These are phyloP conservation scores for Murina feae DNA, from an alignment of 2,113 vertebrate genomes.

Conservation along the genomic window DNA sequence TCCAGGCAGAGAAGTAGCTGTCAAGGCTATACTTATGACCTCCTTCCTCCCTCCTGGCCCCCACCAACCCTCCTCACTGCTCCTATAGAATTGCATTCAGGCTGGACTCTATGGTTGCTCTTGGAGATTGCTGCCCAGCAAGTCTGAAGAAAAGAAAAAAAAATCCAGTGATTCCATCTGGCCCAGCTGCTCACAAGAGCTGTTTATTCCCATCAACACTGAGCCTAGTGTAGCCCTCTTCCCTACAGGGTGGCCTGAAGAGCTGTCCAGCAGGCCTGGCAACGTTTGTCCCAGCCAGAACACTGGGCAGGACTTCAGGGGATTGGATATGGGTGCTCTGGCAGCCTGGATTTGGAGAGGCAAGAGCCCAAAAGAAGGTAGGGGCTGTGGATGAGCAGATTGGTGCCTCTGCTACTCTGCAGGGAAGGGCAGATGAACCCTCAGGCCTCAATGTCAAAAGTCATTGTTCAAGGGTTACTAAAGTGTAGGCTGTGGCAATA, in stretches of 20 bases:
- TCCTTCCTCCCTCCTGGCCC: slow-evolving; percentile 9
- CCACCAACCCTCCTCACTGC: neutral
- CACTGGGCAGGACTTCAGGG: slow-evolving; percentile 29
- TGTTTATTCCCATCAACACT: slow-evolving; percentile 70
- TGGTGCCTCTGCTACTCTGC: neutral
- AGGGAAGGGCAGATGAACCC: neutral
- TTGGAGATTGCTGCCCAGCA: slow-evolving; percentile 58
- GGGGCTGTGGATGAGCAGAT: neutral
- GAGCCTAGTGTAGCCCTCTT: slow-evolving; percentile 43
- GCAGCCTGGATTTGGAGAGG: neutral
- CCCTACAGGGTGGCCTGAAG: slow-evolving; percentile 43
- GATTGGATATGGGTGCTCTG: neutral
- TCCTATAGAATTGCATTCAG: neutral
- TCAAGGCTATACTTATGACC: slow-evolving; percentile 20
- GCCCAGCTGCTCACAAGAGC: slow-evolving; percentile 74
- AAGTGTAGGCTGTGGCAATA: neutral
- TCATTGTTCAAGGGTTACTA: neutral
- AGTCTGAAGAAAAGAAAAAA: slow-evolving; percentile 59
- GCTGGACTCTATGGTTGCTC: neutral
- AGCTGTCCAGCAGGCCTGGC: slow-evolving; percentile 42
- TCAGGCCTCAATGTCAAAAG: neutral
- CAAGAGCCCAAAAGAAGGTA: neutral
- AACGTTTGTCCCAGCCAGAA: slow-evolving; percentile 36
- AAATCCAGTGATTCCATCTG: slow-evolving; percentile 60
- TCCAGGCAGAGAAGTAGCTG: slow-evolving; percentile 5